Conservation (phyloP, 2,888 invertebrate genomes). For the Plagiodera versicolora region DNA sequence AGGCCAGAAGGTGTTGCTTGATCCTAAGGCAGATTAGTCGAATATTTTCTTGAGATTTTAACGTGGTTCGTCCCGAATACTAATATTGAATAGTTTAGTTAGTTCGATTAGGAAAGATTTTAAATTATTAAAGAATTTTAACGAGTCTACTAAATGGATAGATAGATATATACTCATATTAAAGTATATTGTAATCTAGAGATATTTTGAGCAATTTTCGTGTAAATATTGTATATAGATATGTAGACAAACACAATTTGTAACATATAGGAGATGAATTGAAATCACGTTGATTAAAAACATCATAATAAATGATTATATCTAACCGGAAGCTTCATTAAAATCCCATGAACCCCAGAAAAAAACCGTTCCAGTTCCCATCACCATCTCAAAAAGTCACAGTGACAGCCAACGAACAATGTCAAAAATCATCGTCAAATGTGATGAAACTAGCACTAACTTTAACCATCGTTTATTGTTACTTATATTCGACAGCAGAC, state of each 20-base stretch:
- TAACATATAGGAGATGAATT: conserved; percentile 49
- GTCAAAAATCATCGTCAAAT: background rate
- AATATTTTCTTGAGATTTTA: conserved; percentile 42
- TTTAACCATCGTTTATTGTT: background rate
- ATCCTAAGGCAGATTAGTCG: conserved; percentile 44
- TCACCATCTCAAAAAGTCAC: no score
- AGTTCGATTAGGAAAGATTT: conserved; percentile 20
- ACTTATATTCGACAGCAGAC: background rate
- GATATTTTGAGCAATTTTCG: conserved; percentile 47
- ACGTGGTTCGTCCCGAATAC: conserved; percentile 23
- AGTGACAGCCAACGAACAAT: background rate
- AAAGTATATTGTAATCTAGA: conserved; percentile 19
- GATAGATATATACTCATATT: background rate
- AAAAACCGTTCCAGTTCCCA: no score
- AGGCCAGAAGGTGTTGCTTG: conserved; percentile 44
- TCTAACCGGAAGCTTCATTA: conserved; percentile 7
- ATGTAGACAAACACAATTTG: conserved; percentile 48
- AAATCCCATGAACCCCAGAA: no score
- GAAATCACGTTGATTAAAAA: conserved; percentile 50
- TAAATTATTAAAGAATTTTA: conserved; percentile 8
- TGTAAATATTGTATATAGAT: conserved; percentile 52
- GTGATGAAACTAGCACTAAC: background rate
- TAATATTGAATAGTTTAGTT: conserved; percentile 19
- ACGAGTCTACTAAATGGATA: background rate
- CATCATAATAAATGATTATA: conserved; percentile 48